These are phyloP conservation scores for Pomacea maculata DNA, from an alignment of 1,140 invertebrate species.

Conservation along the genomic window DNA sequence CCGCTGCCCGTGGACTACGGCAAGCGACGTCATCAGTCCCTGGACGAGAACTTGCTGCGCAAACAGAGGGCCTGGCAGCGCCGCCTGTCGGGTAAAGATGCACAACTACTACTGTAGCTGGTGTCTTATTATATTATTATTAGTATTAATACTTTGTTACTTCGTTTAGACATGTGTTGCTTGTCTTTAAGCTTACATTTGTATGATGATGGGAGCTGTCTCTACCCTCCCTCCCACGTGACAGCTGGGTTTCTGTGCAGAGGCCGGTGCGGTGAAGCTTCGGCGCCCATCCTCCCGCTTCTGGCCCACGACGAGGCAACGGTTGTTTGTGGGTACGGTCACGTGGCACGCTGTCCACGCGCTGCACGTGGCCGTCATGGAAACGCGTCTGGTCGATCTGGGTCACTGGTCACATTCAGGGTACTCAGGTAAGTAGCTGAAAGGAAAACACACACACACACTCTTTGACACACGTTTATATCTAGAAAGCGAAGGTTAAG, in stretches of 20 bases:
- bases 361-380: slow-evolving; percentile 38
- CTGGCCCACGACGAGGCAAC: slow-evolving; percentile 25
- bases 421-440: not conserved
- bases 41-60: slow-evolving; percentile 37
- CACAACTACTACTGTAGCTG: not conserved
- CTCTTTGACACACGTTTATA: no score
- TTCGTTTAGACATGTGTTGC: slow-evolving; percentile 10
- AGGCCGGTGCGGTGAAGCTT: slow-evolving; percentile 21
- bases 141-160: not conserved
- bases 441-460: no score
- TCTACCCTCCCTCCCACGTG: not conserved
- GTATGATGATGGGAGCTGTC: not conserved
- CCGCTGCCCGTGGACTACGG: slow-evolving; percentile 50
- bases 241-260: slow-evolving; percentile 19
- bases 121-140: not conserved
- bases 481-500: no score
- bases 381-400: slow-evolving; percentile 33
- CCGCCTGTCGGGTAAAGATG: slow-evolving; percentile 32
- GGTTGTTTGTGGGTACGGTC: slow-evolving; percentile 40
- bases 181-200: not conserved
- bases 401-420: slow-evolving; percentile 18
- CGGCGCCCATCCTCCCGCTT: slow-evolving; percentile 27
- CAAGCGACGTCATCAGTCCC: slow-evolving; percentile 34
- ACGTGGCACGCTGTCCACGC: slow-evolving; percentile 43
- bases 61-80: slow-evolving; percentile 41